These are phyloP conservation scores for Phortica magna DNA, from an alignment of 2,888 invertebrate species.

Conservation along the genomic window DNA sequence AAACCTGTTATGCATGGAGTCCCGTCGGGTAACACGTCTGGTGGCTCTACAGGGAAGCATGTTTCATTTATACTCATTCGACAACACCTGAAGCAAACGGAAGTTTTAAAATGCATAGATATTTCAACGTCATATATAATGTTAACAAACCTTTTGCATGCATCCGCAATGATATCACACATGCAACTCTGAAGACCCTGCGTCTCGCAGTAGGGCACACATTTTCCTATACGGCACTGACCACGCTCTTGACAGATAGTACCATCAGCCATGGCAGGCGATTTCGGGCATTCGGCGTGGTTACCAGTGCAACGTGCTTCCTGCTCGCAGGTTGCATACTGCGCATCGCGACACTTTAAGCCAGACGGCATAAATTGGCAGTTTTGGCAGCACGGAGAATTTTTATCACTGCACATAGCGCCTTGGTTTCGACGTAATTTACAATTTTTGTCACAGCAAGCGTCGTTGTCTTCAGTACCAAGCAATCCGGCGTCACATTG, in stretches of 20 bases:
- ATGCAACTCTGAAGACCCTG: conserved; percentile 96
- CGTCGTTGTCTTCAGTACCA: conserved; percentile 94
- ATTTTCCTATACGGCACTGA: conserved; percentile 92
- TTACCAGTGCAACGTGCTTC: conserved; percentile 93
- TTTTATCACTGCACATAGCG: conserved; percentile 97
- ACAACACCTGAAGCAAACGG: conserved; percentile 82
- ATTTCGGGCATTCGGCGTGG: conserved; percentile 89
- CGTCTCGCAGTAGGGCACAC: conserved; percentile 95
- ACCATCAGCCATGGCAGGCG: conserved; percentile 84
- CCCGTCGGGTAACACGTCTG: conserved; percentile 93
- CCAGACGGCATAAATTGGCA: conserved; percentile 92
- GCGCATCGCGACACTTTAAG: conserved; percentile 93
- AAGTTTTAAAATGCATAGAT: not conserved
- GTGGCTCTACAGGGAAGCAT: conserved; percentile 92
- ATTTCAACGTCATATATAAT: too few relatives aligned
- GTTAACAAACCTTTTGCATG: conserved; percentile 85
- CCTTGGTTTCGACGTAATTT: conserved; percentile 88
- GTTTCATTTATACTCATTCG: conserved; percentile 94
- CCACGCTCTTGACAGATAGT: conserved; percentile 95
- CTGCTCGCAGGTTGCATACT: conserved; percentile 94
- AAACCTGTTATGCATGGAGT: conserved; percentile 98
- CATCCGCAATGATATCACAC: conserved; percentile 95
- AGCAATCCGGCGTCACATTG: conserved; percentile 97
- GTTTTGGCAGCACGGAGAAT: conserved; percentile 95
- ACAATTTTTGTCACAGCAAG: conserved; percentile 96